phyloP scores from a whole-genome alignment of 1,140 invertebrate species.

The Trinorchestia longiramus region DNA sequence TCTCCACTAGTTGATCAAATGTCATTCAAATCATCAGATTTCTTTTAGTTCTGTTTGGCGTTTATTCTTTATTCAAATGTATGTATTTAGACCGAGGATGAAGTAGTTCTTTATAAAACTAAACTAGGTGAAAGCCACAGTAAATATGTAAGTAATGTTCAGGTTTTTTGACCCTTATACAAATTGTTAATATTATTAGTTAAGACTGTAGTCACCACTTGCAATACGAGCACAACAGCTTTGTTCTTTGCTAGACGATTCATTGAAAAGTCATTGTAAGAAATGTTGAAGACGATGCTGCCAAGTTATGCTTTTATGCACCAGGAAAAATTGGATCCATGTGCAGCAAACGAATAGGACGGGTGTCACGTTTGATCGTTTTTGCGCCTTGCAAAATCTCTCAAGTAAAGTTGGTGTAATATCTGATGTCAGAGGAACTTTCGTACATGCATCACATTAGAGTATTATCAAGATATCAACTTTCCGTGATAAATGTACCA shows the following conservation, averaged over 20 bases:
- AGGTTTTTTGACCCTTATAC: background rate
- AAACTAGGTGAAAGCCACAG: background rate
- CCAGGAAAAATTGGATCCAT: too few species aligned
- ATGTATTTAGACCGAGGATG: background rate
- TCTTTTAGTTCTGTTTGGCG: background rate
- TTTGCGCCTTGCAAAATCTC: too few species aligned
- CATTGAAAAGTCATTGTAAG: background rate
- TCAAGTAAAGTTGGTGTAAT: too few species aligned
- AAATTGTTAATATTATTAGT: background rate
- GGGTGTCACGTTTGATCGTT: too few species aligned
- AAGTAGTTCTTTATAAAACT: background rate
- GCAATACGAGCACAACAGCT: background rate
- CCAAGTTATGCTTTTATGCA: too few species aligned
- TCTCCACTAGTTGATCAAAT: background rate
- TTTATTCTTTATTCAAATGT: background rate
- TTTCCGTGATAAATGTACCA: too few species aligned
- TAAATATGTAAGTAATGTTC: background rate
- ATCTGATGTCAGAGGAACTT: too few species aligned
- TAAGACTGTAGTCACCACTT: background rate
- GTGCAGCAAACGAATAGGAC: too few species aligned
- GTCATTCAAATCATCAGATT: background rate
- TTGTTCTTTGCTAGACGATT: background rate
- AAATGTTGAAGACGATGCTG: too few species aligned
- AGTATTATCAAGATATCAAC: too few species aligned
- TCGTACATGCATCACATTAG: too few species aligned